These are phyloP conservation scores for Diarsia dahlii DNA, from an alignment of 2,888 invertebrate species.

Conservation along the genomic window DNA sequence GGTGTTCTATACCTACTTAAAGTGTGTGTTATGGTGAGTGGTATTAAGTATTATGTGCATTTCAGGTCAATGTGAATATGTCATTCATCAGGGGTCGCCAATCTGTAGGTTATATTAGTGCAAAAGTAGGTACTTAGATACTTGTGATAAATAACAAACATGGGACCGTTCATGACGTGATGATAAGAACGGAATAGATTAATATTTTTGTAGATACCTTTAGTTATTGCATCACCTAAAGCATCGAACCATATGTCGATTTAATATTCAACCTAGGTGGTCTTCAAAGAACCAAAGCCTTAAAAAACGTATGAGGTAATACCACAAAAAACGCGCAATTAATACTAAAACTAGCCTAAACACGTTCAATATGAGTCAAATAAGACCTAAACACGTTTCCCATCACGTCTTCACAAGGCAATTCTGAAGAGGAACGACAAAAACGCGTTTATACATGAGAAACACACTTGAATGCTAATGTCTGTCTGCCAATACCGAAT, in stretches of 20 bases:
- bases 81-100: neutral
- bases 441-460: slow-evolving; percentile 83
- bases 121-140: neutral
- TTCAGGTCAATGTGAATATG: too few species aligned
- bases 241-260: neutral
- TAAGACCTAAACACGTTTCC: slow-evolving; percentile 72
- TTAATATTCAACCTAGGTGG: slow-evolving; percentile 40
- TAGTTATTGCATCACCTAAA: neutral
- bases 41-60: neutral
- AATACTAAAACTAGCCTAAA: slow-evolving; percentile 52
- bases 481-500: slow-evolving; percentile 79
- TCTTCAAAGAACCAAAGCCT: slow-evolving; percentile 30
- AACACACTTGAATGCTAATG: slow-evolving; percentile 85
- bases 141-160: neutral
- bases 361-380: slow-evolving; percentile 63
- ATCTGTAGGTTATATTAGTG: neutral
- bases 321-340: slow-evolving; percentile 36
- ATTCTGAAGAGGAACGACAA: slow-evolving; percentile 85
- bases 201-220: neutral
- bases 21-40: neutral
- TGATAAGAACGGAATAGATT: slow-evolving; percentile 4
- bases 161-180: neutral
- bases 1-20: neutral
- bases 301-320: slow-evolving; percentile 26
- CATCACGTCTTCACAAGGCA: slow-evolving; percentile 85